Evolutionary conservation across 2,797 vertebrate genomes (phyloP).

Genomic region (Hoplostethus atlanticus): DNA sequence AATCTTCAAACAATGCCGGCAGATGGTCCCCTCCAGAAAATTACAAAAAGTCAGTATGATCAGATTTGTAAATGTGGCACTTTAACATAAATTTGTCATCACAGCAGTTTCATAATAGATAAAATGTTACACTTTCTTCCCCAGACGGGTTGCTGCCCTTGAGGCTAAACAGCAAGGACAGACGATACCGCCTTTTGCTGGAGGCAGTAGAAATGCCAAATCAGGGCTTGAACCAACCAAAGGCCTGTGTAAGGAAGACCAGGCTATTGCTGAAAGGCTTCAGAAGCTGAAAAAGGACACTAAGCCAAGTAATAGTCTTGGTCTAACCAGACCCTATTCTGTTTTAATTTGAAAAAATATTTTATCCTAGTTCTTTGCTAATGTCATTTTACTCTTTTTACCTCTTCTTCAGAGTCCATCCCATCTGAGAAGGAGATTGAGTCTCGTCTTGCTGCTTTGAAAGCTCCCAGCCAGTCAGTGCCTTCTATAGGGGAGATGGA

Average conservation of each 20-base stretch:
- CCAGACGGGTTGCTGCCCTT: constrained; percentile 92
- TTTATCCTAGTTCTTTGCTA: not conserved
- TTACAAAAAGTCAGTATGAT: constrained; percentile 94
- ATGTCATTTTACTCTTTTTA: constrained; percentile 10
- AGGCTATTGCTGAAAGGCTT: constrained; percentile 91
- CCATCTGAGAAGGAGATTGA: constrained; percentile 93
- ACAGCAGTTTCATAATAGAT: not conserved
- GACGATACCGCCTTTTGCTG: constrained; percentile 46
- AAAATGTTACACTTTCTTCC: constrained; percentile 37
- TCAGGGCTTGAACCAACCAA: constrained; percentile 55
- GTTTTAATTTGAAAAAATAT: not conserved
- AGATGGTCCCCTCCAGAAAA: constrained; percentile 99
- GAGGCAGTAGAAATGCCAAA: constrained; percentile 58
- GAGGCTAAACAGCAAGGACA: constrained; percentile 90
- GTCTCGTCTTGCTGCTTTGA: constrained; percentile 91
- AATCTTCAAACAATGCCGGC: constrained; percentile 78
- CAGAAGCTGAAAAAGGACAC: constrained; percentile 92
- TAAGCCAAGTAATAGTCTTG: constrained; percentile 84
- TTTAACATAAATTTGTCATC: not conserved
- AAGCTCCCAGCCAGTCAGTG: constrained; percentile 79
- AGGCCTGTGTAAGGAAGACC: constrained; percentile 89
- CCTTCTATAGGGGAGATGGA: constrained; percentile 91
- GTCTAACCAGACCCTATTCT: constrained; percentile 12
- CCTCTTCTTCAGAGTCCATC: constrained; percentile 84
- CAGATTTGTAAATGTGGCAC: not conserved